Evolutionary conservation across 1,140 invertebrate species (phyloP), one percentile per base, ranked within the genome.

Genomic region (Patella vulgata): DNA sequence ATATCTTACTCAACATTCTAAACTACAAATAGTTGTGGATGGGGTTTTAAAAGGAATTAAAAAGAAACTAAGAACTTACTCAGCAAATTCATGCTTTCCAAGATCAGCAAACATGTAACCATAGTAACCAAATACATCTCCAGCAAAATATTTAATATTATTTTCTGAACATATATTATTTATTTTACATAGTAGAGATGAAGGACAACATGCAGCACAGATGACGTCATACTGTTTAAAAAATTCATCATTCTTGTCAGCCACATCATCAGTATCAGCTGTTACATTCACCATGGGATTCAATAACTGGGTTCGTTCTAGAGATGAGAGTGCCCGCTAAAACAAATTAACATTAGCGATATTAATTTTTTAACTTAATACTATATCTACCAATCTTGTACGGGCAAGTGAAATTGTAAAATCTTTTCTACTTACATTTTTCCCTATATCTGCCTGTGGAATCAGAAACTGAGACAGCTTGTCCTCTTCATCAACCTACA

Each of bases 71-170:
- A 23, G 33, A 46, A 89, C 90, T 87, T 87, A 96, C 91, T 94
- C 92, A 23, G 90, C 90, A 87, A 90, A 98, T 73, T 92, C 89
- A 82, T 97, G 94, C 31, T 89, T 88, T 40, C 91, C 89, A 17
- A 98, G 87, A 87, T 99, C 96, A 33, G 91, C 88, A 84, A 97
- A 97, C 72, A 91, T 90, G 84, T 91, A 98, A 1, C 96, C 96
- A 87, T 93, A 93, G 80, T 90, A 92, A 50, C 97, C 97, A 90
- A 92, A 97, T 19, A 97, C 92, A 86, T 96, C 93, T 0, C 93
- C 93, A 74, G 90, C 90, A 74, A 94, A 93, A 74, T 98, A 96
- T 75, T 93, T 92, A 2, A 96, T 89, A 23, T 90, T 89, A 39
- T 89, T 86, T 23, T 91, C 87, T 21, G 91, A 88, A 77, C 96